Evolutionary conservation across 2,797 vertebrate species (phyloP).

Genomic region (Falco biarmicus): DNA sequence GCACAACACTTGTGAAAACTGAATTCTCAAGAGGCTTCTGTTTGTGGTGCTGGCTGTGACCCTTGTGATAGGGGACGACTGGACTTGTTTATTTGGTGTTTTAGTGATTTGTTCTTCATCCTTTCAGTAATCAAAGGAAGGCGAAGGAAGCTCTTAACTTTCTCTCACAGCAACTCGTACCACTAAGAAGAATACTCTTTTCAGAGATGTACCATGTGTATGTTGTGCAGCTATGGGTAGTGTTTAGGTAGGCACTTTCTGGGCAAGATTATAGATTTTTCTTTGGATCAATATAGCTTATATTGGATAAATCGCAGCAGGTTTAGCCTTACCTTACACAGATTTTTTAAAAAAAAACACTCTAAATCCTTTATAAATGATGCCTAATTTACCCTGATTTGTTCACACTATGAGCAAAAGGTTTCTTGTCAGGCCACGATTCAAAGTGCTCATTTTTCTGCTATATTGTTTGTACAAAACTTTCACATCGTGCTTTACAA

Average conservation of each 20-base stretch:
- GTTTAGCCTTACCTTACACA: not conserved
- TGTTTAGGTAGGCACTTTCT: not conserved
- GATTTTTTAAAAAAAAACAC: not conserved
- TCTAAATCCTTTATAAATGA: not conserved
- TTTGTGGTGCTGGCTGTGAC: not conserved
- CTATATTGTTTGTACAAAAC: not conserved
- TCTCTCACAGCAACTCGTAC: not conserved
- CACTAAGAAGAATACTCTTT: not conserved
- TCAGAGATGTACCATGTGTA: accelerated
- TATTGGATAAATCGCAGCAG: not conserved
- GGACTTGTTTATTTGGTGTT: not conserved
- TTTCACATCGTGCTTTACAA: not conserved
- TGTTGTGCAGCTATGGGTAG: not conserved
- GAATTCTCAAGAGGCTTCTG: conserved; percentile 31
- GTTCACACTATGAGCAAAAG: not conserved
- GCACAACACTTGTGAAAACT: conserved; percentile 31
- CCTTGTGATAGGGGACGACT: not conserved
- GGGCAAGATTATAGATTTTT: conserved; percentile 5
- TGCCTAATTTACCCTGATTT: not conserved
- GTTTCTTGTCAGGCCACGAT: not conserved
- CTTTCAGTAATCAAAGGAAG: conserved; percentile 6
- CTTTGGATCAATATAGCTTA: not conserved
- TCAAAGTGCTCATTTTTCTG: not conserved
- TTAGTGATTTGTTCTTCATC: conserved; percentile 14
- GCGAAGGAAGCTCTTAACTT: not conserved